These are phyloP conservation scores for Sphenopsis melanotis DNA, from an alignment of 2,797 vertebrate species.

Conservation along the genomic window DNA sequence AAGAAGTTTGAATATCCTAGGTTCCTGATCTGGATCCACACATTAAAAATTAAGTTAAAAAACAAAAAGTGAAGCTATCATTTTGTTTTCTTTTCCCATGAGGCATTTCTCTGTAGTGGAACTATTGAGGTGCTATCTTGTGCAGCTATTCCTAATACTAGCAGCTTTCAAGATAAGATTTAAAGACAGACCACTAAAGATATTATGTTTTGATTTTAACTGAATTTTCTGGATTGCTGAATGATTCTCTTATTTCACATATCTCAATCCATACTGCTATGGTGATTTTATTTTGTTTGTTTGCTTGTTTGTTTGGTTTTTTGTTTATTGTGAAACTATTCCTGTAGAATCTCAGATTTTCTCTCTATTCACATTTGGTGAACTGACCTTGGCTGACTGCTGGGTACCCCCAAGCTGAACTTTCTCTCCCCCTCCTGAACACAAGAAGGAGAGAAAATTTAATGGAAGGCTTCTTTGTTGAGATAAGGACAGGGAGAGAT, in stretches of 20 bases:
- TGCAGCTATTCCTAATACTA: background rate
- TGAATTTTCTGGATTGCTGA: background rate
- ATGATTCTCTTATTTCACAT: background rate
- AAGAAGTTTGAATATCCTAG: background rate
- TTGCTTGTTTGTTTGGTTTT: background rate
- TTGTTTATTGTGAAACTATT: background rate
- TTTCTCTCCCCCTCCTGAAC: background rate
- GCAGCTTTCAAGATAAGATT: background rate
- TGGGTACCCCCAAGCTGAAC: background rate
- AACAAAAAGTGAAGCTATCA: background rate
- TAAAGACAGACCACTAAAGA: background rate
- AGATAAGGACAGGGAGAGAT: background rate
- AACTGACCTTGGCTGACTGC: background rate
- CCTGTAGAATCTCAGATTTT: background rate
- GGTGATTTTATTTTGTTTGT: background rate
- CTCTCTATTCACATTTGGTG: background rate
- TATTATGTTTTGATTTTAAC: background rate
- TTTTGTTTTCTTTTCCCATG: background rate
- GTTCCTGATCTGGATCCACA: background rate
- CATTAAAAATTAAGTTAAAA: background rate
- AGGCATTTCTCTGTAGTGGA: background rate
- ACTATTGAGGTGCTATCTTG: background rate
- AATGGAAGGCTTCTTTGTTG: rapidly evolving
- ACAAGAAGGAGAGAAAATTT: background rate
- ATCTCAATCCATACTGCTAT: background rate